A percentile compares a stretch with the other conserved stretches of the same genome.
phyloP scores from a whole-genome alignment of 1,140 invertebrate genomes.

The Plutomurus gul region DNA sequence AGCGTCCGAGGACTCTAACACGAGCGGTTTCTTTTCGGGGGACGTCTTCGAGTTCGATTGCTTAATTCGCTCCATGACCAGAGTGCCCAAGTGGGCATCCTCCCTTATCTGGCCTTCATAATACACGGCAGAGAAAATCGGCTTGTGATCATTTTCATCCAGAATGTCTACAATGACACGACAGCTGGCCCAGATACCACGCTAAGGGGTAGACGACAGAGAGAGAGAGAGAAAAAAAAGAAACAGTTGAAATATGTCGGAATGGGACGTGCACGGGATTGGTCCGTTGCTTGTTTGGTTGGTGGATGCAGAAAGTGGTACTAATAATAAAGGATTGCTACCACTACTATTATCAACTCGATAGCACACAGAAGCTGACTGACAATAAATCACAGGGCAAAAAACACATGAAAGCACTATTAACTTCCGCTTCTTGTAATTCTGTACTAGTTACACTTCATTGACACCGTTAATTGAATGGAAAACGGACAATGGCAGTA shows the following conservation, averaged over 20 bases:
- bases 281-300: not conserved
- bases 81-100: conserved; percentile 69
- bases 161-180: conserved; percentile 75
- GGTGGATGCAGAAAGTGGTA: not conserved
- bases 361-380: not conserved
- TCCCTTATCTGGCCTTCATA: conserved; percentile 76
- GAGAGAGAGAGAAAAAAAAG: conserved; percentile 45
- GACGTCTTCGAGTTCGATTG: not conserved
- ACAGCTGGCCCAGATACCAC: conserved; percentile 69
- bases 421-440: not conserved
- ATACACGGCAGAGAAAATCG: conserved; percentile 69
- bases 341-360: conserved; percentile 1
- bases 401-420: not conserved
- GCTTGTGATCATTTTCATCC: conserved; percentile 64
- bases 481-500: not conserved
- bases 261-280: not conserved
- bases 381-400: conserved; percentile 5
- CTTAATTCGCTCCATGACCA: conserved; percentile 65
- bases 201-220: conserved; percentile 58
- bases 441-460: not conserved
- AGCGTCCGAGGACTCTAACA: conserved; percentile 75
- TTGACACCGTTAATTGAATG: conserved; percentile 4
- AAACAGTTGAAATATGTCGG: not conserved
- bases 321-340: not conserved
- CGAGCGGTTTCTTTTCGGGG: conserved; percentile 64